phyloP scores from a whole-genome alignment of 2,113 vertebrate species.

The Mustela lutreola region DNA sequence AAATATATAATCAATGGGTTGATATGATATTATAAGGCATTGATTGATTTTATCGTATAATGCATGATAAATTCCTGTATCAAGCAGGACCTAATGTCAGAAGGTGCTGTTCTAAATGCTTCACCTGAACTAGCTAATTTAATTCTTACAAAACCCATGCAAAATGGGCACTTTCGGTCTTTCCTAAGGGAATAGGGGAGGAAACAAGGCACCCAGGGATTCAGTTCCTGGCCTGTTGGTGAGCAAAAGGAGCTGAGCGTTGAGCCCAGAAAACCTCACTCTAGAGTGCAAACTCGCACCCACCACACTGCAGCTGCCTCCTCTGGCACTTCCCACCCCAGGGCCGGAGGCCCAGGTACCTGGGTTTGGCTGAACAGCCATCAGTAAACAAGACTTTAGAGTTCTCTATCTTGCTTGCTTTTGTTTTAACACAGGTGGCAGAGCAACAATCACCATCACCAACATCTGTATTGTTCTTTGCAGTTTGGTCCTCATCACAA shows the following conservation, averaged over 20 bases:
- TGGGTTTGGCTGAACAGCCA: not conserved
- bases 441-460: not conserved
- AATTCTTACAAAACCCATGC: not conserved
- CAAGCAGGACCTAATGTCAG: not conserved
- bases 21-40: not conserved
- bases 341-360: not conserved
- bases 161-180: not conserved
- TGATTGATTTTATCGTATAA: not conserved
- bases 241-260: not conserved
- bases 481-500: not conserved
- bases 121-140: not conserved
- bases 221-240: not conserved
- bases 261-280: not conserved
- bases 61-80: not conserved
- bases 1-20: slow-evolving; percentile 22
- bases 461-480: not conserved
- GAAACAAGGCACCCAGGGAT: not conserved
- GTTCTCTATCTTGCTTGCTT: not conserved
- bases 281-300: not conserved
- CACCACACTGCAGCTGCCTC: not conserved
- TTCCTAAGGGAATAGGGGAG: not conserved
- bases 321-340: fast-evolving
- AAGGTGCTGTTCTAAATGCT: not conserved
- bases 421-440: not conserved
- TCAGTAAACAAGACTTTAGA: not conserved